phyloP scores from a whole-genome alignment of 2,113 vertebrate species.

The Smithornis capensis region DNA sequence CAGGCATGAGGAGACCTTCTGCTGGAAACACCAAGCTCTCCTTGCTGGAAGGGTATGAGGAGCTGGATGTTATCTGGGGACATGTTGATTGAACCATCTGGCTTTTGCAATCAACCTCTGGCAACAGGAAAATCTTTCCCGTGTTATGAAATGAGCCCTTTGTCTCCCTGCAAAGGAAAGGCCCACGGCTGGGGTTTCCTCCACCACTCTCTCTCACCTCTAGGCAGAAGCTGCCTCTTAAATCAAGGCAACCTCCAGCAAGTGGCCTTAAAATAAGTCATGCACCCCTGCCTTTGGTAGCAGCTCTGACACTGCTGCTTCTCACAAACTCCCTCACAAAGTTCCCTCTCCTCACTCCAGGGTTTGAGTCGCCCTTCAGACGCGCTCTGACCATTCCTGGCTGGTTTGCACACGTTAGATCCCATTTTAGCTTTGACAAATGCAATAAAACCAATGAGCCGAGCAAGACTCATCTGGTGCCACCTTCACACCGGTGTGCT shows the following conservation, averaged over 20 bases:
- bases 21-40: not conserved
- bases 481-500: rapidly evolving
- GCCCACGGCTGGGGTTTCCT: not conserved
- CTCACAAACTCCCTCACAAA: not conserved
- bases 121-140: not conserved
- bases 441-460: not conserved
- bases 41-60: not conserved
- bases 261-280: not conserved
- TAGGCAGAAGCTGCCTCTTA: not conserved
- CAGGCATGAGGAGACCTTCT: not conserved
- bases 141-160: not conserved
- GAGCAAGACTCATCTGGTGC: not conserved
- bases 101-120: not conserved
- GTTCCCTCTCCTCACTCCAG: not conserved
- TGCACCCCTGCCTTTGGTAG: rapidly evolving
- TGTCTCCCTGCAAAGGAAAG: not conserved
- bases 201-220: not conserved
- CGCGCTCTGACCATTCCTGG: too few species aligned
- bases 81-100: rapidly evolving
- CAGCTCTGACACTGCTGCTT: not conserved
- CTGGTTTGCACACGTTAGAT: not conserved
- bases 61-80: not conserved
- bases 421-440: rapidly evolving
- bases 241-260: not conserved
- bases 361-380: not conserved